Conservation (phyloP, 2,888 invertebrate species). For the Sipha maydis region DNA sequence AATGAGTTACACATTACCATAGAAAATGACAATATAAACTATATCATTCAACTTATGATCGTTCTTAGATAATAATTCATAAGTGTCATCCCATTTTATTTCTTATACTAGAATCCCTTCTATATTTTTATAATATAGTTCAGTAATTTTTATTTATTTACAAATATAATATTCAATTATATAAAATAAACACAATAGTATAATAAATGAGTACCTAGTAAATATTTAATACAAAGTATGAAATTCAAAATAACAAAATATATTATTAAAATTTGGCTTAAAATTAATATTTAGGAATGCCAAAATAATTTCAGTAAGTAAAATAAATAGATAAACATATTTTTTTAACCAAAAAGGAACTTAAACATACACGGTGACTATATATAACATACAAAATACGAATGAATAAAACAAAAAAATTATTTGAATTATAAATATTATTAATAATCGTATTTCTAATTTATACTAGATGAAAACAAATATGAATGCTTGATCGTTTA, state of each 20-base stretch:
- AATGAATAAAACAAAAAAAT: not conserved
- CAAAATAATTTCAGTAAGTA: not conserved
- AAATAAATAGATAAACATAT: not conserved
- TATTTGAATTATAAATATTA: not conserved
- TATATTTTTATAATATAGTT: not conserved
- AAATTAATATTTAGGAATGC: not conserved
- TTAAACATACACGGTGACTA: slow-evolving; percentile 4
- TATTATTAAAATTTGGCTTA: not conserved
- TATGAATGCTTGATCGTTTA: not conserved
- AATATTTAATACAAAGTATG: not conserved
- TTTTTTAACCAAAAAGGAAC: slow-evolving; percentile 34
- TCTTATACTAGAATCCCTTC: not conserved
- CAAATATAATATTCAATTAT: not conserved
- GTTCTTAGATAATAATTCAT: not conserved
- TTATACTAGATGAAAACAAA: not conserved
- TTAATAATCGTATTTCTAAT: not conserved
- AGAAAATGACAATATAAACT: not conserved
- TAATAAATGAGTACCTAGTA: not conserved
- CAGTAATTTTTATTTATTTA: not conserved
- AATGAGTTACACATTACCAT: not conserved
- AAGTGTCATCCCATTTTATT: not conserved
- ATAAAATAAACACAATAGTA: not conserved
- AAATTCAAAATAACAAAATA: slow-evolving; percentile 3
- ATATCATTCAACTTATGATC: not conserved
- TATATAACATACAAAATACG: not conserved